These are phyloP conservation scores for Platyrinchus mystaceus DNA, from an alignment of 2,797 vertebrate genomes.

Conservation along the genomic window DNA sequence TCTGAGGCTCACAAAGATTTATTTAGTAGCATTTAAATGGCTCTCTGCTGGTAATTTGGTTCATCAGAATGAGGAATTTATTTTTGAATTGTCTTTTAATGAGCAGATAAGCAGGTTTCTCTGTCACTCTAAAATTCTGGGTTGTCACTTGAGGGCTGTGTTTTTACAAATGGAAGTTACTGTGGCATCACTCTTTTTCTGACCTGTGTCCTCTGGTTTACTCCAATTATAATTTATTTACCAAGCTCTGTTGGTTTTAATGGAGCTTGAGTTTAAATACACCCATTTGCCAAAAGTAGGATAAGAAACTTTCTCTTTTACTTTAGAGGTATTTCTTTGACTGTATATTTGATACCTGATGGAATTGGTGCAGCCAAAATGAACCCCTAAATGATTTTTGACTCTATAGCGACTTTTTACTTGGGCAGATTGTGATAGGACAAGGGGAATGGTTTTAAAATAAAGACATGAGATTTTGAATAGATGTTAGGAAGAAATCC, in stretches of 20 bases:
- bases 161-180: background rate
- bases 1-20: background rate
- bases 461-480: background rate
- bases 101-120: conserved; percentile 5
- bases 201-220: too few relatives aligned
- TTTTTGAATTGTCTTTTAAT: conserved; percentile 24
- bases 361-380: background rate
- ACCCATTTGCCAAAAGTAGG: background rate
- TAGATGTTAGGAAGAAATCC: background rate
- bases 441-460: background rate
- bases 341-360: background rate
- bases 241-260: background rate
- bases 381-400: background rate
- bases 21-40: conserved; percentile 22
- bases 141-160: background rate
- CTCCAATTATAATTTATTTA: too few relatives aligned
- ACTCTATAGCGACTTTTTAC: background rate
- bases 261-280: background rate
- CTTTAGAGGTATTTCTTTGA: background rate
- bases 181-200: too few relatives aligned
- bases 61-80: background rate
- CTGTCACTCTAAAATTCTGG: background rate
- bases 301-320: background rate
- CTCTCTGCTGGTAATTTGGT: background rate
- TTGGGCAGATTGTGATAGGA: background rate